Percentiles rank a stretch among this genome's conserved stretches.
These are phyloP conservation scores for Egretta garzetta DNA, from an alignment of 2,113 vertebrate species.

Conservation along the genomic window DNA sequence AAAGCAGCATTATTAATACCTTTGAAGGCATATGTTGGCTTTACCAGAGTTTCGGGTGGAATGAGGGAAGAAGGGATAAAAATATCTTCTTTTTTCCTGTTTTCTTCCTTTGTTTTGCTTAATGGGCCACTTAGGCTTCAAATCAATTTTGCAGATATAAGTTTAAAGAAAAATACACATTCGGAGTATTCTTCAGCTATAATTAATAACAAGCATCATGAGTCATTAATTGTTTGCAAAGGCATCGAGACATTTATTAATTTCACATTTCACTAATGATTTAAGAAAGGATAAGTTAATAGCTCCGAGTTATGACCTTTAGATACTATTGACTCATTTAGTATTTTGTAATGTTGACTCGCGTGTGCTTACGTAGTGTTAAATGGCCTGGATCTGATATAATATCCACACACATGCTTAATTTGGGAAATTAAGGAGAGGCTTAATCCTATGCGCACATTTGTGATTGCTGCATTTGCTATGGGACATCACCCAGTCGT, in stretches of 20 bases:
- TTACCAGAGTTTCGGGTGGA: background rate
- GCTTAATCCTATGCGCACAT: background rate
- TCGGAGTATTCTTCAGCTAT: background rate
- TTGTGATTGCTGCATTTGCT: background rate
- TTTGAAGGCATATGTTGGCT: background rate
- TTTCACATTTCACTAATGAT: background rate
- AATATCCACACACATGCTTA: background rate
- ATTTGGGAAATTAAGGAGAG: background rate
- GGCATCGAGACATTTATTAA: background rate
- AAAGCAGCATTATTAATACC: background rate
- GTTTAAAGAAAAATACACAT: background rate
- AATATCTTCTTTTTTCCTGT: background rate
- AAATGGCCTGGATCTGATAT: background rate
- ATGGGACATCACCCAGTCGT: background rate
- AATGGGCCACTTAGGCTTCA: background rate
- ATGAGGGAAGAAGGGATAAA: background rate
- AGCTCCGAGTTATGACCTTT: background rate
- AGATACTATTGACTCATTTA: background rate
- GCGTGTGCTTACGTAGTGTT: background rate
- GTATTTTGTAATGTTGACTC: background rate
- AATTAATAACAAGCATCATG: background rate
- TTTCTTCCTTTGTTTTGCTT: background rate
- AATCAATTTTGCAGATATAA: background rate
- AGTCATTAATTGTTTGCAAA: background rate
- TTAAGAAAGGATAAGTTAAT: background rate